Evolutionary conservation across 2,113 vertebrate genomes (phyloP).

Genomic region (Atractosteus spatula): DNA sequence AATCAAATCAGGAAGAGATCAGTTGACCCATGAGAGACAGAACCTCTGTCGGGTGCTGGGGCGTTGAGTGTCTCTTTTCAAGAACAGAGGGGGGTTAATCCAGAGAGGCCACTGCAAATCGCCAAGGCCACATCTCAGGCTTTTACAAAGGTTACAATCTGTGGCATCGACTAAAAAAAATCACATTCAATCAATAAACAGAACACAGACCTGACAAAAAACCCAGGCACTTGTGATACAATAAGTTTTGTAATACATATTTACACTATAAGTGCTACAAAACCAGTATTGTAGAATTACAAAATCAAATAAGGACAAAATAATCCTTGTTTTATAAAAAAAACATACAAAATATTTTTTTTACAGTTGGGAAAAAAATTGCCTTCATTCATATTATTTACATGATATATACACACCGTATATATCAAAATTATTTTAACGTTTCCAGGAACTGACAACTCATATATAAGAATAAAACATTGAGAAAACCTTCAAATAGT

Average conservation of each 20-base stretch:
- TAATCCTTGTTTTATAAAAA: constrained; percentile 24
- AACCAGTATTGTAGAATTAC: constrained; percentile 55
- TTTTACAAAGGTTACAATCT: constrained; percentile 20
- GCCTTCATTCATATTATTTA: constrained; percentile 41
- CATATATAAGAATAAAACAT: too few relatives aligned
- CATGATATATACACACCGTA: constrained; percentile 35
- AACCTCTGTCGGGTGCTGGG: neutral
- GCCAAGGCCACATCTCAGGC: constrained; percentile 23
- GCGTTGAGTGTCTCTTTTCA: constrained; percentile 4
- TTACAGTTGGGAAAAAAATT: constrained; percentile 20
- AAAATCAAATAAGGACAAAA: constrained; percentile 42
- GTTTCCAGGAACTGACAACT: neutral
- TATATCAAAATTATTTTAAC: neutral
- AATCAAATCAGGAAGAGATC: too few relatives aligned
- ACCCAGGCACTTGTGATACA: constrained; percentile 71
- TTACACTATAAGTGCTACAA: constrained; percentile 68
- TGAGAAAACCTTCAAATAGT: too few relatives aligned
- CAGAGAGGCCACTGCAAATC: constrained; percentile 2
- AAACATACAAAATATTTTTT: constrained; percentile 22
- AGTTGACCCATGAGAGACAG: too few relatives aligned
- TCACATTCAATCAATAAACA: constrained; percentile 22
- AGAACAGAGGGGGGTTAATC: too few relatives aligned
- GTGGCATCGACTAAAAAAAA: constrained; percentile 23
- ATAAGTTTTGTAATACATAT: constrained; percentile 59
- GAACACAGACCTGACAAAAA: constrained; percentile 51